Evolutionary conservation across 2,797 vertebrate species (phyloP).

Genomic region (Sebastes aleutianus): DNA sequence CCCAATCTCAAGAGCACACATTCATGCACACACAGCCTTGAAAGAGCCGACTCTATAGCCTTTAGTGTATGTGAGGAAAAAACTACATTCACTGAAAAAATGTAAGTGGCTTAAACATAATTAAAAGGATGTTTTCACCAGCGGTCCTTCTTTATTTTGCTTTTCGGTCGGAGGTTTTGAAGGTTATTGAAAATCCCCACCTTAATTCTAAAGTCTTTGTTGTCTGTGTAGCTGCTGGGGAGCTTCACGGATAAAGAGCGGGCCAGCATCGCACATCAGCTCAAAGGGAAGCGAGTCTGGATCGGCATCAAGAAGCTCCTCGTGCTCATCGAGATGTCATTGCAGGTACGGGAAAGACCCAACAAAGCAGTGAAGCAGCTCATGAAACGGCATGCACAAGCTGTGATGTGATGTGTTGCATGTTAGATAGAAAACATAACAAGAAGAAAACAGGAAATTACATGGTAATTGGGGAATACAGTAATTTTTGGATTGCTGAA

Average conservation of each 20-base stretch:
- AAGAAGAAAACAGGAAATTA: neutral
- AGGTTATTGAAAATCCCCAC: neutral
- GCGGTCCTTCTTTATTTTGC: neutral
- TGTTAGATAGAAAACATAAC: neutral
- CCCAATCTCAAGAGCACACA: neutral
- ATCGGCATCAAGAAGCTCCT: conserved; percentile 98
- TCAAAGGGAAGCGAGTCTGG: conserved; percentile 92
- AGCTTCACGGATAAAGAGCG: conserved; percentile 95
- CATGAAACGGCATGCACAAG: fast-evolving
- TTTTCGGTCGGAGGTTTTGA: neutral
- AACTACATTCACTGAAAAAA: neutral
- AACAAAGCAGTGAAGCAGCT: neutral
- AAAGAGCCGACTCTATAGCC: neutral
- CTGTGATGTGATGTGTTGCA: neutral
- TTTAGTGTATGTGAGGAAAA: neutral
- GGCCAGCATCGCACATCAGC: conserved; percentile 87
- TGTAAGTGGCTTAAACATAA: neutral
- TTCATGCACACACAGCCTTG: neutral
- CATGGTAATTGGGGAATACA: neutral
- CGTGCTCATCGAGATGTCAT: conserved; percentile 97
- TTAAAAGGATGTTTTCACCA: neutral
- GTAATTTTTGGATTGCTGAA: neutral
- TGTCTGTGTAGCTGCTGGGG: conserved; percentile 87
- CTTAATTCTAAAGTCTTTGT: neutral
- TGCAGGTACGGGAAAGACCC: conserved; percentile 84